Conservation (phyloP, 2,797 vertebrate genomes). For the Sebastes taczanowskii region DNA sequence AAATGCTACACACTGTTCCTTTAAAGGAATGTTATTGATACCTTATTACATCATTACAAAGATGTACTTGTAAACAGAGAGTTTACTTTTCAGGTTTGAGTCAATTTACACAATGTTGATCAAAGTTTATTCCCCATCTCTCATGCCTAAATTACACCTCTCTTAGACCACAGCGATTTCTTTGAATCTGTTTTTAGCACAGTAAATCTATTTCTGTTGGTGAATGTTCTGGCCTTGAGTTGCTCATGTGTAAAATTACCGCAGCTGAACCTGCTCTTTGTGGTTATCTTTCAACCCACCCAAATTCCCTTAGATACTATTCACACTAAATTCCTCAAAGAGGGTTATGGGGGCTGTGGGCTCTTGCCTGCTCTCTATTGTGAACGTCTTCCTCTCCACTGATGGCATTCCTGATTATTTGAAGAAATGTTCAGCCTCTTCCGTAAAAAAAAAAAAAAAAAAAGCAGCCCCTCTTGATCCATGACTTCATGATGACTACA, state of each 20-base stretch:
- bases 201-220: slow-evolving; percentile 40
- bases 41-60: neutral
- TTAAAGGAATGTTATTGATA: neutral
- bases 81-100: neutral
- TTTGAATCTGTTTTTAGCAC: slow-evolving; percentile 23
- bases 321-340: slow-evolving; percentile 38
- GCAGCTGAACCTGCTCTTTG: slow-evolving; percentile 22
- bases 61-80: neutral
- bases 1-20: neutral
- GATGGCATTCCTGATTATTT: slow-evolving; percentile 32
- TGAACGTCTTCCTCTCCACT: neutral
- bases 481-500: slow-evolving; percentile 17
- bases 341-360: slow-evolving; percentile 2
- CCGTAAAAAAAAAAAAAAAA: neutral
- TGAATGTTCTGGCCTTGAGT: slow-evolving; percentile 36
- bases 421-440: slow-evolving; percentile 1
- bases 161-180: slow-evolving; percentile 14
- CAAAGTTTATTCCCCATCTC: neutral
- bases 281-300: slow-evolving; percentile 38
- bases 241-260: slow-evolving; percentile 43
- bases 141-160: neutral
- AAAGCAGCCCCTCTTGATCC: slow-evolving; percentile 13
- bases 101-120: neutral
- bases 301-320: slow-evolving; percentile 35
- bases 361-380: neutral